Conservation (phyloP, 2,113 vertebrate species). For the Sigmodon hispidus region DNA sequence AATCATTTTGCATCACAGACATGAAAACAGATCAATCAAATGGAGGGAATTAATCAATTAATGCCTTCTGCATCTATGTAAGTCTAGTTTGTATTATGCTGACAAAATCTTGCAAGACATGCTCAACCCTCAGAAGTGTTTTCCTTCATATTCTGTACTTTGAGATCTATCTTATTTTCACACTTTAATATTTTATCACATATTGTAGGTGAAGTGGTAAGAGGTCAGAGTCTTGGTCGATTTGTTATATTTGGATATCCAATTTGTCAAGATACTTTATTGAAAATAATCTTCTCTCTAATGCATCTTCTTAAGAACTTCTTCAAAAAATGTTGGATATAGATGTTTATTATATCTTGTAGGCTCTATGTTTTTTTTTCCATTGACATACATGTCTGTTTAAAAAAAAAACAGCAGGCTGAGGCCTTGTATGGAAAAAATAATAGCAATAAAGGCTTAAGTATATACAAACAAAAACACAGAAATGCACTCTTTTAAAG, state of each 20-base stretch:
- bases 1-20: background rate
- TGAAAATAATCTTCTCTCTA: background rate
- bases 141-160: background rate
- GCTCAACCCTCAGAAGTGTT: background rate
- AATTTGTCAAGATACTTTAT: background rate
- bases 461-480: background rate
- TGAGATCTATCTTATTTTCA: background rate
- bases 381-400: background rate
- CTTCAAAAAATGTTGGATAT: background rate
- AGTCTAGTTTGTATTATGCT: background rate
- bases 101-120: background rate
- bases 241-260: background rate
- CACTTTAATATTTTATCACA: no score
- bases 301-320: background rate
- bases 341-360: background rate
- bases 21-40: background rate
- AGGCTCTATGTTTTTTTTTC: background rate
- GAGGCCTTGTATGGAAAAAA: background rate
- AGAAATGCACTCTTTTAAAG: background rate
- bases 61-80: background rate
- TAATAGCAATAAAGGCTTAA: background rate
- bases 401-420: background rate
- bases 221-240: background rate
- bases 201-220: no score
- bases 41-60: background rate